phyloP scores from a whole-genome alignment of 2,113 vertebrate genomes.

The Grammomys surdaster region DNA sequence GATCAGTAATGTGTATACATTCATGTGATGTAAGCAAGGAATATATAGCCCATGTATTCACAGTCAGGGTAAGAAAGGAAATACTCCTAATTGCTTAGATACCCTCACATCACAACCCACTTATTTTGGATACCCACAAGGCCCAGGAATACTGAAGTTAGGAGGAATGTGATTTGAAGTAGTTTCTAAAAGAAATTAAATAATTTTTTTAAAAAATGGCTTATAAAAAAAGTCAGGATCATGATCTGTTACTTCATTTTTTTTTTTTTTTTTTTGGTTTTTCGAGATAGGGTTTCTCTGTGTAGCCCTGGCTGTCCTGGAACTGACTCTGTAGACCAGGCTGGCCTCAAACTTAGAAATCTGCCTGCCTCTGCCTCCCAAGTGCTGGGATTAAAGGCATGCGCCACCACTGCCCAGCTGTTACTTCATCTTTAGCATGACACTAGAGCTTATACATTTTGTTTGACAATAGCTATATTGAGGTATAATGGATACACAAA shows the following conservation, averaged over 20 bases:
- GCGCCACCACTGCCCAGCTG: not conserved
- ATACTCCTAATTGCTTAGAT: not conserved
- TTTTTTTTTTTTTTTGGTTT: no score
- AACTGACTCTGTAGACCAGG: no score
- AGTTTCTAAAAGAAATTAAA: conserved; percentile 44
- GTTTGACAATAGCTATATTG: not conserved
- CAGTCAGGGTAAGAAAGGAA: not conserved
- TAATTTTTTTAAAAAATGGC: not conserved
- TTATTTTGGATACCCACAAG: not conserved
- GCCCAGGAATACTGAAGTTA: not conserved
- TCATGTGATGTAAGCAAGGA: no score
- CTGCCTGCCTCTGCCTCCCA: no score
- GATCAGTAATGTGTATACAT: no score
- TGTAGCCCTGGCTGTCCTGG: no score
- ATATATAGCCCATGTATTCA: no score
- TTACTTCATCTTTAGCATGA: conserved; percentile 7
- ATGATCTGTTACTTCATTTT: conserved; percentile 28
- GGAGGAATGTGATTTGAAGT: not conserved
- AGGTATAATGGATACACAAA: not conserved
- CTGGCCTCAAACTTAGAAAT: no score
- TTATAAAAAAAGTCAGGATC: not conserved
- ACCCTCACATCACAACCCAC: not conserved
- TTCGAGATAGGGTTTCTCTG: no score
- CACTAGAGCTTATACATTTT: not conserved
- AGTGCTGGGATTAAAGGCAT: no score